phyloP scores from a whole-genome alignment of 1,140 invertebrate species.

The Achatina immaculata region DNA sequence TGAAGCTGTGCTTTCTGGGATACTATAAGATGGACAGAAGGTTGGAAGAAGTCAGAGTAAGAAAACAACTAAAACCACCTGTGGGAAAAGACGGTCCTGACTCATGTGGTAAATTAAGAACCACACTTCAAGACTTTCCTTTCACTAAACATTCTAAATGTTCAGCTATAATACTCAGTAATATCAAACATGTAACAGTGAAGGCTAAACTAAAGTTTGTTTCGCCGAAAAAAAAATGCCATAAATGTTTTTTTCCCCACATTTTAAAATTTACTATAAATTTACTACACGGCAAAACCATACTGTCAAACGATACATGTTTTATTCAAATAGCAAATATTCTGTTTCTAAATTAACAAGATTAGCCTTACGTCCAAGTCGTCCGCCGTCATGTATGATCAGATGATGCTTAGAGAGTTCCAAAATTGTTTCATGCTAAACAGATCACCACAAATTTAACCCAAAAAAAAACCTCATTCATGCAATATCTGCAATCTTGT shows the following conservation, averaged over 20 bases:
- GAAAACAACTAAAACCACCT: slow-evolving; percentile 3
- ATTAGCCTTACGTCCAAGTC: slow-evolving; percentile 21
- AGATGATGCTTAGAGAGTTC: slow-evolving; percentile 17
- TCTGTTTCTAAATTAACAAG: neutral
- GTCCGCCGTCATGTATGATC: slow-evolving; percentile 14
- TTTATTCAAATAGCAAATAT: neutral
- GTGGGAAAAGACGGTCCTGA: slow-evolving; percentile 11
- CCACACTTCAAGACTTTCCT: neutral
- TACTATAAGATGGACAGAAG: neutral
- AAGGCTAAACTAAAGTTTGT: slow-evolving; percentile 5
- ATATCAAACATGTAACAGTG: slow-evolving; percentile 14
- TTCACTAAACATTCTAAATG: neutral
- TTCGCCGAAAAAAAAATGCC: neutral
- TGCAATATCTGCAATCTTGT: too few relatives aligned
- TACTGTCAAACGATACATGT: neutral
- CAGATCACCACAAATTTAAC: too few relatives aligned
- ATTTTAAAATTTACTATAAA: neutral
- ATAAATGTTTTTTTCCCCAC: neutral
- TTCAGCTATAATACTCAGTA: neutral
- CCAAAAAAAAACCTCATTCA: too few relatives aligned
- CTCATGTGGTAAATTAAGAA: neutral
- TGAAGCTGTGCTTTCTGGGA: neutral
- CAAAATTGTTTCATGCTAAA: too few relatives aligned
- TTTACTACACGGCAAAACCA: neutral
- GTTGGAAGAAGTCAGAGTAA: neutral